These are phyloP conservation scores for Junonia oenone DNA, from an alignment of 2,888 invertebrate genomes.

Conservation along the genomic window DNA sequence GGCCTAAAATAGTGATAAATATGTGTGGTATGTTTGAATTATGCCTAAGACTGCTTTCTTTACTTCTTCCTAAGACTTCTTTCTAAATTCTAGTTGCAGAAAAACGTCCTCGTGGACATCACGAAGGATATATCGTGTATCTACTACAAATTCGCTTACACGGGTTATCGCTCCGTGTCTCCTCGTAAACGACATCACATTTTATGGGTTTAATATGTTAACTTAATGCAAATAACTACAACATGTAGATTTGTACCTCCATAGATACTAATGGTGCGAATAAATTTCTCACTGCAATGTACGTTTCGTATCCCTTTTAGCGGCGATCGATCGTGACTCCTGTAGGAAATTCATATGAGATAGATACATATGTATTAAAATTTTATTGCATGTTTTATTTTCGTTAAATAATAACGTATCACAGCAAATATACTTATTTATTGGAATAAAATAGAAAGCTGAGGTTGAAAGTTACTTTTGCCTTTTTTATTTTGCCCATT, in stretches of 20 bases:
- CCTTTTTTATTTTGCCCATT: not conserved
- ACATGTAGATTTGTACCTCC: conserved; percentile 40
- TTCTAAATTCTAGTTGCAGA: not conserved
- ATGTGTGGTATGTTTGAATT: no score
- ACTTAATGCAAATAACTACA: conserved; percentile 62
- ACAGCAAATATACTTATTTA: not conserved
- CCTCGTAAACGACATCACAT: conserved; percentile 49
- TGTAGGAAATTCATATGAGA: conserved; percentile 13
- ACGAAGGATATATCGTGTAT: not conserved
- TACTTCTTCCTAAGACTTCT: no score
- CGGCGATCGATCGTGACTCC: conserved; percentile 27
- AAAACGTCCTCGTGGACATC: not conserved
- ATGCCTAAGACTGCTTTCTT: no score
- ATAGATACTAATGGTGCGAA: conserved; percentile 40
- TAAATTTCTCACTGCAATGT: conserved; percentile 39
- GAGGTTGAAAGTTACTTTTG: not conserved
- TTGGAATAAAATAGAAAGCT: not conserved
- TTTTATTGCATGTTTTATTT: not conserved
- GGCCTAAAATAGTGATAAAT: no score
- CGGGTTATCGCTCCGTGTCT: conserved; percentile 39
- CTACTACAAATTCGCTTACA: conserved; percentile 9
- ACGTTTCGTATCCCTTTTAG: conserved; percentile 26
- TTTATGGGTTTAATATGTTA: conserved; percentile 65
- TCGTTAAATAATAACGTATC: no score
- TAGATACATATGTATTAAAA: no score